Evolutionary conservation across 2,113 vertebrate species (phyloP), one percentile per base, ranked within the genome.

Genomic region (Psittacus erithacus): DNA sequence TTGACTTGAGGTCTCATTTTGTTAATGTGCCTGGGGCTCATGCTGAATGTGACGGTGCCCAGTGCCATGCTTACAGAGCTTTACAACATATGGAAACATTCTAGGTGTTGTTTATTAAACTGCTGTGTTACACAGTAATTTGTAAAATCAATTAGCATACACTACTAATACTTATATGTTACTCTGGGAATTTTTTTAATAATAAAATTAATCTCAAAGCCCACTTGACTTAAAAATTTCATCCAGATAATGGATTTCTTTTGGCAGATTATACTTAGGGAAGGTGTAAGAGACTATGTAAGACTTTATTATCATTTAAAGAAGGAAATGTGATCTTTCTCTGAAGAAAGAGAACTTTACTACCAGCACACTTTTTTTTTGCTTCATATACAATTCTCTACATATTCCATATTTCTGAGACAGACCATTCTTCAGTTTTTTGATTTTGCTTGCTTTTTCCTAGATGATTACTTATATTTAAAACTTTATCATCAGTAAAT

Each of bases 121-220:
- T 23, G 4, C 6, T 39, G 27, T 22, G 13, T 22, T 0, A 0
- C 1, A 0, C 0, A 1, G 18, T 27, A 53, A 50, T 39, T 64
- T 31, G 8, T 46, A 44, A 82, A 67, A 35, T 49, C 7, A 88
- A 18, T 69, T 65, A 9, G 5, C 19, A 33, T 8, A 33, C 2
- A 44, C 8, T 63, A 15, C 17, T 65, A 49, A 38, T 33, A 73
- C 7, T 44, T 6, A 11, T 18, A 10, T 12, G 6, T 12, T 29
- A 17, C 18, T 17, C 38, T 27, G 10, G 8, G 13, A 86, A 41
- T 41, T 47, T 44, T 8, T 27, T 68, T 27, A 53, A 39, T 15
- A 13, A n/a, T 19, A 9, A 78, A 75, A 44, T 39, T 0, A n/a
- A 13, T 17, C 8, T 11, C 11, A 16, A 82, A 38, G 5, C 11